Evolutionary conservation across 2,888 invertebrate genomes (phyloP).

Genomic region (Drosophila paranaensis): DNA sequence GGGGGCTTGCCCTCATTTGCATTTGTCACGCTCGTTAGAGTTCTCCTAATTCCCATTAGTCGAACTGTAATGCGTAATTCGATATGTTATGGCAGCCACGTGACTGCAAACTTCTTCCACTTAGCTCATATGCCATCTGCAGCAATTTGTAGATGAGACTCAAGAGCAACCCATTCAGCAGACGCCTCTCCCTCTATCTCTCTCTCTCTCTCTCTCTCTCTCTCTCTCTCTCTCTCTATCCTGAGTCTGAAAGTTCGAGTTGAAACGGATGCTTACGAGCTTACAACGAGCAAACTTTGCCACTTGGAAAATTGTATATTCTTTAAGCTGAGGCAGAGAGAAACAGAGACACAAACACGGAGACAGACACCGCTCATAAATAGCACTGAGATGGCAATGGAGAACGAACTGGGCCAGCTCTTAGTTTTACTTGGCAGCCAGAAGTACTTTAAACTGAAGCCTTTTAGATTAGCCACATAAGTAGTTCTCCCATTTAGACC

Average conservation of each 20-base stretch:
- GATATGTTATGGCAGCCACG: slow-evolving; percentile 67
- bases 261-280: slow-evolving; percentile 51
- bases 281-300: slow-evolving; percentile 56
- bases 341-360: slow-evolving; percentile 11
- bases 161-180: not conserved
- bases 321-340: slow-evolving; percentile 45
- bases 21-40: slow-evolving; percentile 74
- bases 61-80: slow-evolving; percentile 53
- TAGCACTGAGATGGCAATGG: slow-evolving; percentile 20
- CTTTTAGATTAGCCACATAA: slow-evolving; percentile 56
- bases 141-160: slow-evolving; percentile 28
- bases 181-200: not conserved
- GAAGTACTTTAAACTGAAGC: slow-evolving; percentile 42
- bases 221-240: not conserved
- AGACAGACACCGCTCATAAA: slow-evolving; percentile 34
- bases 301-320: slow-evolving; percentile 53
- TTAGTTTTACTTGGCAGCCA: slow-evolving; percentile 56
- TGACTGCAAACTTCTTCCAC: slow-evolving; percentile 7
- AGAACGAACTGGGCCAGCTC: slow-evolving; percentile 40
- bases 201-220: not conserved
- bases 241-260: slow-evolving; percentile 13
- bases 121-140: slow-evolving; percentile 32
- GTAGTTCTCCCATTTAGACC: slow-evolving; percentile 37
- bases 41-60: slow-evolving; percentile 68
- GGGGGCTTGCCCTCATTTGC: slow-evolving; percentile 52